Conservation (phyloP, 2,113 vertebrate species). For the Serilophus lunatus region DNA sequence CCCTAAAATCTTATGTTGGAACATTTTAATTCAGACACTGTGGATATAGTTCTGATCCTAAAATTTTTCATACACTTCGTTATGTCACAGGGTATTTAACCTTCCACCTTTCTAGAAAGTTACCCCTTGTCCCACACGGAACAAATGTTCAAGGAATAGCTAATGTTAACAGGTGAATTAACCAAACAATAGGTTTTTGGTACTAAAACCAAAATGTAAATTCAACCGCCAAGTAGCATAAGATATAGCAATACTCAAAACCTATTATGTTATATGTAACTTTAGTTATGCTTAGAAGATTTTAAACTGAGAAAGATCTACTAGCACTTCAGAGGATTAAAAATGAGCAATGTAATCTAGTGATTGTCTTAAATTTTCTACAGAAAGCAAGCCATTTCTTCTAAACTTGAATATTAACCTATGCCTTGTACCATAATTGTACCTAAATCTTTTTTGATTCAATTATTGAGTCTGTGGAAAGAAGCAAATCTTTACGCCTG, state of each 20-base stretch:
- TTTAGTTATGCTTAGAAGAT: background rate
- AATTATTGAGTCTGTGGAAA: background rate
- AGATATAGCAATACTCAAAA: background rate
- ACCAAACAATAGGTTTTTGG: background rate
- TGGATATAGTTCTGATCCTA: background rate
- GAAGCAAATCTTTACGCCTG: background rate
- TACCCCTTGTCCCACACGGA: background rate
- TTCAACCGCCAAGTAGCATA: background rate
- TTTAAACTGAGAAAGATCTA: background rate
- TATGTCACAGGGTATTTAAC: background rate
- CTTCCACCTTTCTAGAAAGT: background rate
- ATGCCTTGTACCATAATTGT: background rate
- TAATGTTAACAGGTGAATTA: background rate
- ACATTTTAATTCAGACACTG: background rate
- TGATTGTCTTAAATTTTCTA: background rate
- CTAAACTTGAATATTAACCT: background rate
- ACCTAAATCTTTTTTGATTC: background rate
- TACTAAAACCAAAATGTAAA: background rate
- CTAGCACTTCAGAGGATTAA: background rate
- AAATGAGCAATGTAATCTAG: background rate
- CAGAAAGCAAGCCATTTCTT: background rate
- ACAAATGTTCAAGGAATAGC: background rate
- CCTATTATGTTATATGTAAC: rapidly evolving
- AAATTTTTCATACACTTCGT: background rate
- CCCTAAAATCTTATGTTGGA: background rate